Base-by-base conservation (phyloP, 2,113 vertebrate genomes). In the Festucalex cinctus region DNA sequence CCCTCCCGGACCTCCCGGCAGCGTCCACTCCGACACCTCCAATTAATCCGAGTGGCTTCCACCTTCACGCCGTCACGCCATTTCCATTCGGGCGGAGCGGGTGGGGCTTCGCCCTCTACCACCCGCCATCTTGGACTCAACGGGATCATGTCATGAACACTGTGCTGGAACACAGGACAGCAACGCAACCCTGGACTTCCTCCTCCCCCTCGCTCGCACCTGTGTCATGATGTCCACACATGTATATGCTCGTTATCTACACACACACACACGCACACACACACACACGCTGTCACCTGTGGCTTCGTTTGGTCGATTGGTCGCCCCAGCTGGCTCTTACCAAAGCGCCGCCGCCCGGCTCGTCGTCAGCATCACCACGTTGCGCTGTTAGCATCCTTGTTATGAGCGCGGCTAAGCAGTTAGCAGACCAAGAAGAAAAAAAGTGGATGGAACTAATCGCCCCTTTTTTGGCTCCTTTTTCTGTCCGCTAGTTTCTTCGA, bases 21-120 rank as follows among this genome's bases (percentile, higher is more conserved):
- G 93, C 54, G 86, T 92, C 88, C 92, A 92, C 83, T 95, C 94
- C 0, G 93, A 94, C 76, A 91, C 93, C 37, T 95, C 93, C 78
- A 94, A 93, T 89, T 94, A 88, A 91, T 85, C 65, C 63, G 46
- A 26, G 20, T 14, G 36, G 13, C 61, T 22, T 14, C 61, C 20
- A 1, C 37, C n/a, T 12, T 46, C 64, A n/a, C 24, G 6, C 48
- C 73, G 65, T 26, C 39, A 16, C 39, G 41, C 46, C 59, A 14
- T 49, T 53, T 65, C 70, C 67, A 70, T 48, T 48, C 7, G 48
- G 48, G 48, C 20, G 20, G 20, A 9, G 20, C 20, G 48, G n/a
- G 16, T 22, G 7, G 6, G 6, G 20, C 7, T 8, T 6, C 9
- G 20, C 9, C 20, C 8, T 10, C 48, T 22, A 20, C n/a, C 48